Conservation (phyloP, 2,888 invertebrate genomes). For the Nemoura dubitans region DNA sequence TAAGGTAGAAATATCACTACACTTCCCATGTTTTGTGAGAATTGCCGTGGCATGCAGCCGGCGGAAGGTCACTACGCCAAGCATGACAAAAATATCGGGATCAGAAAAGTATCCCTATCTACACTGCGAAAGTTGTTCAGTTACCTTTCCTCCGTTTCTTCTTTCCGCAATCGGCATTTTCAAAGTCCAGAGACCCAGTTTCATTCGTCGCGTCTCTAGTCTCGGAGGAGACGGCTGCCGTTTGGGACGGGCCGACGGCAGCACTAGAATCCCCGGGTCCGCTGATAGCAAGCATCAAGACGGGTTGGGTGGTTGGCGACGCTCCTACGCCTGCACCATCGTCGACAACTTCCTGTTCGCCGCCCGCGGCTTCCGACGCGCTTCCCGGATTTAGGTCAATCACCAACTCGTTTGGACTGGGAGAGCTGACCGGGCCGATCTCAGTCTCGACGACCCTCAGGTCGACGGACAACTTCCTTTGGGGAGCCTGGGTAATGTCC, state of each 20-base stretch:
- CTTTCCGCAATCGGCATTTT: constrained; percentile 14
- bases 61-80: too few relatives aligned
- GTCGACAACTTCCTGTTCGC: too few relatives aligned
- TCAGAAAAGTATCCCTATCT: too few relatives aligned
- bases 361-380: neutral
- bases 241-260: too few relatives aligned
- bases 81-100: too few relatives aligned
- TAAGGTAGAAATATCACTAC: too few relatives aligned
- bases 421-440: neutral
- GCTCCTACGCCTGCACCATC: neutral
- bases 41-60: too few relatives aligned
- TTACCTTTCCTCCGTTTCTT: constrained; percentile 29
- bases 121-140: too few relatives aligned
- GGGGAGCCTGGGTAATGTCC: neutral
- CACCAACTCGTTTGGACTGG: constrained; percentile 16
- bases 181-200: neutral
- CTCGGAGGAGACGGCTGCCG: too few relatives aligned
- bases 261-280: neutral
- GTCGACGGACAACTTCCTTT: neutral
- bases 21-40: too few relatives aligned
- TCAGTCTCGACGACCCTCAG: neutral
- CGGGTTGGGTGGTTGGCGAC: neutral
- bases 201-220: too few relatives aligned
- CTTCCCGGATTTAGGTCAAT: constrained; percentile 3
- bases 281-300: neutral